Base-by-base conservation (phyloP, 2,888 invertebrate genomes). In the Drosophila niveifrons region DNA sequence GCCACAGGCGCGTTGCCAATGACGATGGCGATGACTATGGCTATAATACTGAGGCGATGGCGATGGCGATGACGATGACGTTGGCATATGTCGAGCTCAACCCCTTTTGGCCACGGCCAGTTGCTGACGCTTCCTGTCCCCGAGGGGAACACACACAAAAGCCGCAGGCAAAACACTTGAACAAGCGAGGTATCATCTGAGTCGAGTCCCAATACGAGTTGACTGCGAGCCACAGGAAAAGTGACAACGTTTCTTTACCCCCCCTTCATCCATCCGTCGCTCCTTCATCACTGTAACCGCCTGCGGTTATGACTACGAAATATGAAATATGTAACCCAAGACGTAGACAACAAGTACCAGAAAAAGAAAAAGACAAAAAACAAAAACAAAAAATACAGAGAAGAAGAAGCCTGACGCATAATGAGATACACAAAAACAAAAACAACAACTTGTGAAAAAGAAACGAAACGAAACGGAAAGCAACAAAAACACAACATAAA, bases 301-400 rank as follows among this genome's bases (percentile, higher is more conserved):
- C 51, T 67, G 55, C 34, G 71, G 70, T 67, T 80, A 59, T 70
- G 88, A 62, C 82, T 89, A 82, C 84, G 76, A 75, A 87, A 82
- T 72, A 78, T 80, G 81, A 81, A 88, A 88, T 83, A 87, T 89
- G 85, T 89, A 86, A 86, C 78, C 78, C 72, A 85, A 85, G 88
- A 85, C 75, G 85, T 64, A 74, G 77, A 48, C 61, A 55, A 48
- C 55, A 53, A 57, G 46, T 58, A 46, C 50, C 50, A 15, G 50
- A 48, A 65, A 17, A 53, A 50, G 62, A 18, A 31, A 34, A 44
- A 15, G 11, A 43, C 10, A 9, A 13, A 15, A 9, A 28, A 15
- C n/a, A 36, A n/a, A 36, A 11, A 10, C 3, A 3, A 2, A 11
- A 11, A 34, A 34, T 3, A 23, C 23, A 6, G 23, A 23, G 23